Conservation (phyloP, 2,113 vertebrate genomes). For the Australoheros scitulus region DNA sequence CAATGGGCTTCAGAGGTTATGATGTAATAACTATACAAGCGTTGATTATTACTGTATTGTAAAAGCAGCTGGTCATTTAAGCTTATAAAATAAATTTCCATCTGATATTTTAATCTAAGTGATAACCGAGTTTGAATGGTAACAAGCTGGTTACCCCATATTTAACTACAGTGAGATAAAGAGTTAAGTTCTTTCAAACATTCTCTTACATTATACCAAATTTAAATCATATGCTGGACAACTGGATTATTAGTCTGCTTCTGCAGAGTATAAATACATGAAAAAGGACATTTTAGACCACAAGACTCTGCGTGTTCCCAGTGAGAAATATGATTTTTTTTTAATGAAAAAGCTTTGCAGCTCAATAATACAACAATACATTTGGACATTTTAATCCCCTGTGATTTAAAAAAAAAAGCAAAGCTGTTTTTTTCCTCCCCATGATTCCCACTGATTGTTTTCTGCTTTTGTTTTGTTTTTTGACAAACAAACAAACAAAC, state of each 20-base stretch:
- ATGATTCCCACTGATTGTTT: neutral
- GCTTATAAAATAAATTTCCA: neutral
- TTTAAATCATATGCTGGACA: too few relatives aligned
- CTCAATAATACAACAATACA: neutral
- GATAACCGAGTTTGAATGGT: too few relatives aligned
- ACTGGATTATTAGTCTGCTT: too few relatives aligned
- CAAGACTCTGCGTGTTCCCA: neutral
- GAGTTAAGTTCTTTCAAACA: too few relatives aligned
- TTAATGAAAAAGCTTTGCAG: neutral
- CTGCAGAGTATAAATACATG: neutral
- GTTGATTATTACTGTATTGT: neutral
- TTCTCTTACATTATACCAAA: too few relatives aligned
- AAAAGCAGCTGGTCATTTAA: neutral
- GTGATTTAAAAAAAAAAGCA: neutral
- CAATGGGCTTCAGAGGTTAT: neutral
- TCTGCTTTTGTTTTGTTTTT: rapidly evolving
- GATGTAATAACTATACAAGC: neutral
- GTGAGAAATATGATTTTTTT: neutral
- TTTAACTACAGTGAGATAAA: too few relatives aligned
- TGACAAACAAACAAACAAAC: too few relatives aligned
- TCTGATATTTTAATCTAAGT: neutral
- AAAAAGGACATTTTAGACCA: neutral
- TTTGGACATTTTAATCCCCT: too few relatives aligned
- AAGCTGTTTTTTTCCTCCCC: too few relatives aligned
- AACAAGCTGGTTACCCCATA: too few relatives aligned